Evolutionary conservation across 2,113 vertebrate genomes (phyloP).

Genomic region (Merops nubicus): DNA sequence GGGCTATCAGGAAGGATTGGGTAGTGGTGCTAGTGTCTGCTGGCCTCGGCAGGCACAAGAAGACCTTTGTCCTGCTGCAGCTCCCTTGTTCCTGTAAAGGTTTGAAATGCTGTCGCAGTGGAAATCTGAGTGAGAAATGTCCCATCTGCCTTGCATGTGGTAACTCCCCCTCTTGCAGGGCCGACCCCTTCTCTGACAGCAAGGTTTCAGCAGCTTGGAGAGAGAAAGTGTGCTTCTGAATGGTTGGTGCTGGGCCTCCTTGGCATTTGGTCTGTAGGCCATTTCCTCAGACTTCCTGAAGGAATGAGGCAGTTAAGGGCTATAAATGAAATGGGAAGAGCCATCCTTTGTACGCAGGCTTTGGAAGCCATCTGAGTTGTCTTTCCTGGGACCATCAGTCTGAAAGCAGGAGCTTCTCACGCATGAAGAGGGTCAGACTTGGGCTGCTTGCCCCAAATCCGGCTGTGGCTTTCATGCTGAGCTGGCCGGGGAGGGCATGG

Average conservation of each 20-base stretch:
- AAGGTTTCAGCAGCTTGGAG: background rate
- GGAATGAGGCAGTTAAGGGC: background rate
- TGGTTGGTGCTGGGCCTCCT: background rate
- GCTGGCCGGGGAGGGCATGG: background rate
- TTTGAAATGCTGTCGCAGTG: background rate
- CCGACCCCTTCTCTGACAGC: background rate
- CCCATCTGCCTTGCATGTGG: fast-evolving
- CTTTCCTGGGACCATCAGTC: background rate
- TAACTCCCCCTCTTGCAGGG: background rate
- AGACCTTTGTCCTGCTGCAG: background rate
- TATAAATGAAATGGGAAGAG: background rate
- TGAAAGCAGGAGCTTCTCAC: background rate
- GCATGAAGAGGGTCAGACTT: background rate
- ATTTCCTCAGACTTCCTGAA: background rate
- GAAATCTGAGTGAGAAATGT: background rate
- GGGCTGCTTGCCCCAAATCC: background rate
- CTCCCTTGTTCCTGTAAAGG: background rate
- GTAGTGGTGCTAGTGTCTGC: background rate
- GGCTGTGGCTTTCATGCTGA: background rate
- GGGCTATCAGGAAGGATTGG: background rate
- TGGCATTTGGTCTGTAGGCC: background rate
- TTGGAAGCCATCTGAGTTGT: background rate
- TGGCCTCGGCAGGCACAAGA: background rate
- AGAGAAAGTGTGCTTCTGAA: background rate
- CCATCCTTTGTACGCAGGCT: background rate